phyloP scores from a whole-genome alignment of 53 echinoderm and acorn worm species.

The Henricia sp. region DNA sequence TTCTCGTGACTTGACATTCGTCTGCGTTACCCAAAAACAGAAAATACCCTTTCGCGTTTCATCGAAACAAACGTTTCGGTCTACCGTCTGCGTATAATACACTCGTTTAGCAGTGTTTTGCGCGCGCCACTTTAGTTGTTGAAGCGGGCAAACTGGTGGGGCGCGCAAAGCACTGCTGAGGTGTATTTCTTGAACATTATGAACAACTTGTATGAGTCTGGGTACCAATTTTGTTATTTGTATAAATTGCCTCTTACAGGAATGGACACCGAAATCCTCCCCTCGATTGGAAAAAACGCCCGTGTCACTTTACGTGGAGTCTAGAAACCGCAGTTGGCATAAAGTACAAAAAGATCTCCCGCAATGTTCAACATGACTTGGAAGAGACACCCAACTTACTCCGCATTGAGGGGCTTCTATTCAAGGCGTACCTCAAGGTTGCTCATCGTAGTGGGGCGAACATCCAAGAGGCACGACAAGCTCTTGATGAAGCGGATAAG shows the following conservation, averaged over 20 bases:
- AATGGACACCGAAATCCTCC: background rate
- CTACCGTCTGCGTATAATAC: no score
- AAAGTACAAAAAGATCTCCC: background rate
- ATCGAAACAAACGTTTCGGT: no score
- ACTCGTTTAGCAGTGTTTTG: no score
- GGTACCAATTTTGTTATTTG: no score
- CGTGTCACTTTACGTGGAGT: conserved; percentile 40
- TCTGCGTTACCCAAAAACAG: no score
- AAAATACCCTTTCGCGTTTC: no score
- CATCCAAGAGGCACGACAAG: background rate
- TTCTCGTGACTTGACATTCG: no score
- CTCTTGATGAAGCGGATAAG: conserved; percentile 10
- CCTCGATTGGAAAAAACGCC: conserved; percentile 13
- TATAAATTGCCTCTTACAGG: background rate
- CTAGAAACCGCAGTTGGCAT: background rate
- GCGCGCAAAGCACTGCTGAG: no score
- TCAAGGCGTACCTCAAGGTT: conserved; percentile 33
- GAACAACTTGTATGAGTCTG: no score
- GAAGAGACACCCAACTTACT: background rate
- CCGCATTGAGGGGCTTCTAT: background rate
- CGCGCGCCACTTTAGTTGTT: no score
- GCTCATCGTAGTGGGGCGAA: background rate
- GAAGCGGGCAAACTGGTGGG: no score
- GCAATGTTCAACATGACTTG: background rate
- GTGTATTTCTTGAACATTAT: no score